Conservation (phyloP, 1,140 invertebrate species). For the Atta cephalotes region DNA sequence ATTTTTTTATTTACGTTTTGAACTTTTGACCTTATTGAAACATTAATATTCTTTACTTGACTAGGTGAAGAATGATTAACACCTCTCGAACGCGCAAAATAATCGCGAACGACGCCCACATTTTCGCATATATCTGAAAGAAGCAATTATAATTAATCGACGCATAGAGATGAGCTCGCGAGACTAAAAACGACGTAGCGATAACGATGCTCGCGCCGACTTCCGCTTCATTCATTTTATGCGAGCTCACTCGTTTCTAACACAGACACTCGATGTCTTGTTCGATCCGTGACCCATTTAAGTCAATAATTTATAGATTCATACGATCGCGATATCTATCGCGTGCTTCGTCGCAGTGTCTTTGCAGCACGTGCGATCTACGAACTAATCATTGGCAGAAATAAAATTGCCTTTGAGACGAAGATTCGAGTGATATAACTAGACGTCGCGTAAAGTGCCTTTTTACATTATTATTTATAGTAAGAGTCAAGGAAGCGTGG, state of each 20-base stretch:
- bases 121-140: conserved; percentile 7
- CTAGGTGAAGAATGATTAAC: not conserved
- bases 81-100: not conserved
- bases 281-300: conserved; percentile 58
- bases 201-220: conserved; percentile 41
- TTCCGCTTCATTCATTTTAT: conserved; percentile 44
- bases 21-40: conserved; percentile 11
- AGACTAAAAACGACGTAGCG: conserved; percentile 43
- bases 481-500: not conserved
- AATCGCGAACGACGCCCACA: not conserved
- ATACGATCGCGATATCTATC: conserved; percentile 52
- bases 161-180: conserved; percentile 33
- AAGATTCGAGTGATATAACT: conserved; percentile 14
- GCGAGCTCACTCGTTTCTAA: conserved; percentile 22
- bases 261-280: conserved; percentile 59
- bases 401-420: conserved; percentile 35
- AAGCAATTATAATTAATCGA: conserved; percentile 53
- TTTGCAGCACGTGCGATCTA: conserved; percentile 31
- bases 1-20: not conserved
- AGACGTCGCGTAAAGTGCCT: not conserved
- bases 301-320: conserved; percentile 63
- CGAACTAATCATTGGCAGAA: conserved; percentile 26
- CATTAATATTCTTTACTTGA: not conserved
- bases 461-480: not conserved
- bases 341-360: conserved; percentile 39